Conservation (phyloP, 1,140 invertebrate genomes). For the Streblospio benedicti region DNA sequence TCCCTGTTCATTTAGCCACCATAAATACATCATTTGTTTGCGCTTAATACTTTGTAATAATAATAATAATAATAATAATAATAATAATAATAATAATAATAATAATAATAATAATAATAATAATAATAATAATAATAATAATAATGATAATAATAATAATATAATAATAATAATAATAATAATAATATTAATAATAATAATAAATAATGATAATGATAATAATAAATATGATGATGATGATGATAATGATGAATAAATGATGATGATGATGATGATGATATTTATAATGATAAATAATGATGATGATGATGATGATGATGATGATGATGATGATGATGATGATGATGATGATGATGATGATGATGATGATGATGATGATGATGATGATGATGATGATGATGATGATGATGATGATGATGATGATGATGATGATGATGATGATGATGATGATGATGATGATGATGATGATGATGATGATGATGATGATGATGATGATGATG, state of each 20-base stretch:
- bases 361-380: slow-evolving; percentile 14
- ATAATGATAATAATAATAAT: slow-evolving; percentile 8
- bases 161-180: slow-evolving; percentile 2
- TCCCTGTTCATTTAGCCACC: too few species aligned
- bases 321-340: slow-evolving; percentile 16
- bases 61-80: slow-evolving; percentile 8
- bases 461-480: slow-evolving; percentile 14
- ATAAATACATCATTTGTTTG: too few species aligned
- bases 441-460: slow-evolving; percentile 14
- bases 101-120: neutral
- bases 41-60: slow-evolving; percentile 2
- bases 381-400: slow-evolving; percentile 18
- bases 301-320: slow-evolving; percentile 18
- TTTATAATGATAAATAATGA: too few species aligned
- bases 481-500: slow-evolving; percentile 17
- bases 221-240: neutral
- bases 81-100: neutral
- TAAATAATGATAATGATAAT: slow-evolving; percentile 3
- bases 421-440: slow-evolving; percentile 17
- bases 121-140: slow-evolving; percentile 8
- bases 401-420: slow-evolving; percentile 18
- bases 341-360: slow-evolving; percentile 15
- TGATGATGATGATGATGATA: too few species aligned
- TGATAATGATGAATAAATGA: too few species aligned
- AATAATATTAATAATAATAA: slow-evolving; percentile 8